phyloP scores from a whole-genome alignment of 2,113 vertebrate genomes.

The Mobula hypostoma region DNA sequence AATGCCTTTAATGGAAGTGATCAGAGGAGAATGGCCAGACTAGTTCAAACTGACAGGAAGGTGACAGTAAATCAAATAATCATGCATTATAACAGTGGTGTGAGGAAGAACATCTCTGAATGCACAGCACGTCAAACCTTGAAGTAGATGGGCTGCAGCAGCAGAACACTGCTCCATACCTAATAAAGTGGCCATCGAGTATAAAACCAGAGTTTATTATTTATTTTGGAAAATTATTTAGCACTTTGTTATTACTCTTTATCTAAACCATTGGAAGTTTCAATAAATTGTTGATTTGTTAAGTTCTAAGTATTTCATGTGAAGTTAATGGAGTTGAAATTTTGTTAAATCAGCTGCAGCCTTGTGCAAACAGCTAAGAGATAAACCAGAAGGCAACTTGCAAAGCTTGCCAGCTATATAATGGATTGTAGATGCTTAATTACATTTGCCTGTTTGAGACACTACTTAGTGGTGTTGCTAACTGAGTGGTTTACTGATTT shows the following conservation, averaged over 20 bases:
- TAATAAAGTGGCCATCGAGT: too few relatives aligned
- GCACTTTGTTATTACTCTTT: not conserved
- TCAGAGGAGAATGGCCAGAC: too few relatives aligned
- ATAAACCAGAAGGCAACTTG: not conserved
- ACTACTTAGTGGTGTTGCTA: not conserved
- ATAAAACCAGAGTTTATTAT: too few relatives aligned
- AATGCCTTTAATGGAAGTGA: too few relatives aligned
- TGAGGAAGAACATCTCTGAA: too few relatives aligned
- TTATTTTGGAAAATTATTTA: not conserved
- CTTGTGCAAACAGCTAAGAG: not conserved
- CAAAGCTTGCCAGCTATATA: not conserved
- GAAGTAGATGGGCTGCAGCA: too few relatives aligned
- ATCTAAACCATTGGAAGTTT: not conserved
- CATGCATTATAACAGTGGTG: too few relatives aligned
- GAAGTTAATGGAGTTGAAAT: not conserved
- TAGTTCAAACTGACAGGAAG: too few relatives aligned
- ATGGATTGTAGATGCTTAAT: not conserved
- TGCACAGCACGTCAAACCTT: too few relatives aligned
- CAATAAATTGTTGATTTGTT: not conserved
- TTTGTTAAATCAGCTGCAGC: not conserved
- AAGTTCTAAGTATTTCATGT: not conserved
- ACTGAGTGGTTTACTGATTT: not conserved
- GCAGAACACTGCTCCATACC: too few relatives aligned
- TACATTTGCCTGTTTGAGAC: constrained; percentile 5
- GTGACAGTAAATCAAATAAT: too few relatives aligned